Conservation (phyloP, 2,888 invertebrate species). For the Pyrrhia umbra region DNA sequence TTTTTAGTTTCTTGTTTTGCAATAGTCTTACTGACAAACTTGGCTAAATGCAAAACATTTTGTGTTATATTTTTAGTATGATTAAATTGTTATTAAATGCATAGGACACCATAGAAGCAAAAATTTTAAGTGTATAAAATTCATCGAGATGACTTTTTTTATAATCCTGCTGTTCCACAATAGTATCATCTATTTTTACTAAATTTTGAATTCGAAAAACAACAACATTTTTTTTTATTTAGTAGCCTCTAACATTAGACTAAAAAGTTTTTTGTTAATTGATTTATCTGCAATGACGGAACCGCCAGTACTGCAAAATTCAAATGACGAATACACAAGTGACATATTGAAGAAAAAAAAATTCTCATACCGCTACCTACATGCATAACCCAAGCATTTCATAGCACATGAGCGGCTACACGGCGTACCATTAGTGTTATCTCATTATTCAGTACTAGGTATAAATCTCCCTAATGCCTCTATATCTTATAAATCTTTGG, state of each 20-base stretch:
- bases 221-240: neutral
- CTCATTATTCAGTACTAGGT: constrained; percentile 85
- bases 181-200: too few relatives aligned
- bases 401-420: constrained; percentile 58
- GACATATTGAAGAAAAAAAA: too few relatives aligned
- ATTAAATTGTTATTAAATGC: too few relatives aligned
- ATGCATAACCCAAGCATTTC: constrained; percentile 32
- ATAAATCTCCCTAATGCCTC: constrained; percentile 88
- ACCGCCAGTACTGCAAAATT: neutral
- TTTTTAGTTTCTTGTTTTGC: constrained; percentile 1
- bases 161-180: too few relatives aligned
- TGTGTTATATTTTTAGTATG: too few relatives aligned
- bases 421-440: constrained; percentile 81
- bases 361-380: constrained; percentile 12
- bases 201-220: neutral
- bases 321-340: too few relatives aligned
- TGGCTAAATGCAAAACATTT: too few relatives aligned
- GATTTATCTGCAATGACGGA: neutral
- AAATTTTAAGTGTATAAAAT: too few relatives aligned
- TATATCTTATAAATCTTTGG: constrained; percentile 88
- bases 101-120: too few relatives aligned
- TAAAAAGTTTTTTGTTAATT: neutral
- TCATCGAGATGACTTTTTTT: too few relatives aligned
- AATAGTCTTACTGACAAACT: too few relatives aligned
- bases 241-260: neutral